Conservation (phyloP, 2,113 vertebrate species). For the Otis tarda region DNA sequence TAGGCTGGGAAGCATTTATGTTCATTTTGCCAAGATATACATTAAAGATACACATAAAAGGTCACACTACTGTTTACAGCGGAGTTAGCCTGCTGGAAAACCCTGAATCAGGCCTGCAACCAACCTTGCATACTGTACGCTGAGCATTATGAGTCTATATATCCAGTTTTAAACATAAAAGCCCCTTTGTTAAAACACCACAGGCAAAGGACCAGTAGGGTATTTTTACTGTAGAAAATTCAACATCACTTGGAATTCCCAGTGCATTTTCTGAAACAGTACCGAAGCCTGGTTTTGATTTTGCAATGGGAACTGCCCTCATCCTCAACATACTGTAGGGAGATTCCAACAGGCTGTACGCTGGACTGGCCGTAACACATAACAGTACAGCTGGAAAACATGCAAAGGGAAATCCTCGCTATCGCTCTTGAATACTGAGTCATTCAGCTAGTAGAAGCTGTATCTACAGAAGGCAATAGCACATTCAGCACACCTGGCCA, state of each 20-base stretch:
- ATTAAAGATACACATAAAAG: not conserved
- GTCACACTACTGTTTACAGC: not conserved
- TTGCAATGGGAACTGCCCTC: not conserved
- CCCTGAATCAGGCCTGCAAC: not conserved
- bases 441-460: not conserved
- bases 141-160: not conserved
- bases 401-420: not conserved
- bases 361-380: not conserved
- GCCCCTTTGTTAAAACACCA: not conserved
- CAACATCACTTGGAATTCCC: not conserved
- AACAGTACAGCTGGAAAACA: not conserved
- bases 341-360: not conserved
- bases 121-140: not conserved
- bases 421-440: not conserved
- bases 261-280: not conserved
- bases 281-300: not conserved
- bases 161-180: not conserved
- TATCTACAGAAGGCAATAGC: not conserved
- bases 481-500: accelerated
- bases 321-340: not conserved
- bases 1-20: not conserved
- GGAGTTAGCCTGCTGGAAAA: not conserved
- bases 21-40: not conserved
- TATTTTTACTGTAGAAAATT: not conserved
- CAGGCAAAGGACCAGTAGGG: not conserved